Evolutionary conservation across 2,113 vertebrate genomes (phyloP).

Genomic region (Carettochelys insculpta): DNA sequence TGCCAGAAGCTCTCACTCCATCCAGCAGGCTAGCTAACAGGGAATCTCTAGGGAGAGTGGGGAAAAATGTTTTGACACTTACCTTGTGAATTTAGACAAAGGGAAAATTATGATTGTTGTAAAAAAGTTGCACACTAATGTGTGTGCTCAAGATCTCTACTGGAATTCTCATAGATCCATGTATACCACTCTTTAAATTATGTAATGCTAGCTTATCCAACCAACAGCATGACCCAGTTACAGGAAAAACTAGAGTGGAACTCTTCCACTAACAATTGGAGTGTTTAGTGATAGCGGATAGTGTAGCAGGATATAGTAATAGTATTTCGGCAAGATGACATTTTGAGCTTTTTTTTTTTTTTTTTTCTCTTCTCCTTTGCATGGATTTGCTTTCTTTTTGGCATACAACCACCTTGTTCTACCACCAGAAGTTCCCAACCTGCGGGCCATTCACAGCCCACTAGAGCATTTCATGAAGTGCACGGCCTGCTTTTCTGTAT

Average conservation of each 20-base stretch:
- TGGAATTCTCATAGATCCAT: neutral
- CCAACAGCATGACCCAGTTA: neutral
- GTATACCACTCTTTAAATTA: neutral
- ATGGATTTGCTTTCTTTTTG: too few relatives aligned
- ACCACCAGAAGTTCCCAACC: neutral
- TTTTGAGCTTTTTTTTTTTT: neutral
- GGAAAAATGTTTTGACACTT: neutral
- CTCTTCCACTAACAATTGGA: neutral
- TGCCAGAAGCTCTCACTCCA: constrained; percentile 96
- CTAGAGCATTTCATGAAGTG: neutral
- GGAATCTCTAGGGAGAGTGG: constrained; percentile 87
- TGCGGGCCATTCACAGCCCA: neutral
- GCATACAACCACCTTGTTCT: neutral
- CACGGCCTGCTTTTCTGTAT: neutral
- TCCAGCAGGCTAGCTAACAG: constrained; percentile 95
- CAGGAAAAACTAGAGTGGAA: too few relatives aligned
- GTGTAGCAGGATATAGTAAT: too few relatives aligned
- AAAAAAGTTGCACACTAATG: neutral
- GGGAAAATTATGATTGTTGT: neutral
- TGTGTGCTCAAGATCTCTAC: neutral
- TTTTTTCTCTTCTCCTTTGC: too few relatives aligned
- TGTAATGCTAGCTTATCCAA: neutral
- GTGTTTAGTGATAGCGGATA: neutral
- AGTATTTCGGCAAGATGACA: neutral
- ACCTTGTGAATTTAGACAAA: neutral